These are phyloP conservation scores for Sinelater perroti DNA, from an alignment of 2,888 invertebrate species.

Conservation along the genomic window DNA sequence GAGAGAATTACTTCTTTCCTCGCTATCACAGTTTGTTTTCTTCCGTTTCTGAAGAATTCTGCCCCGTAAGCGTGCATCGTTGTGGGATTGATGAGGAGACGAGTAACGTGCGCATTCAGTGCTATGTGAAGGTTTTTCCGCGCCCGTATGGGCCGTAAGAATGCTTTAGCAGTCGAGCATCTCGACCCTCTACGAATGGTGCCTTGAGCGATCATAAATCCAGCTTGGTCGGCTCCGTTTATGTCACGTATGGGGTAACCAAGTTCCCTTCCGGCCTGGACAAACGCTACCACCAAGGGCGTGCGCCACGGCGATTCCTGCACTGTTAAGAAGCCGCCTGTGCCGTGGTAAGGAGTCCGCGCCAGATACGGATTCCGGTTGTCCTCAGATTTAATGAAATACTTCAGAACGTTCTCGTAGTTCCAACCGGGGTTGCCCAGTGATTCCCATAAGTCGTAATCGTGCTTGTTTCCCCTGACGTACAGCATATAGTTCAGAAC, in stretches of 20 bases:
- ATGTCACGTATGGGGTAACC: conserved; percentile 86
- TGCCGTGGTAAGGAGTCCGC: conserved; percentile 73
- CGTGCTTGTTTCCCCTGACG: conserved; percentile 80
- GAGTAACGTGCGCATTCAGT: conserved; percentile 80
- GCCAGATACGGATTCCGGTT: conserved; percentile 85
- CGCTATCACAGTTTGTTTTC: conserved; percentile 74
- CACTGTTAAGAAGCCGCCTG: conserved; percentile 78
- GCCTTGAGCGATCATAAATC: conserved; percentile 88
- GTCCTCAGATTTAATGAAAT: conserved; percentile 91
- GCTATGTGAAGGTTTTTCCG: conserved; percentile 83
- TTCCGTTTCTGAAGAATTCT: conserved; percentile 79
- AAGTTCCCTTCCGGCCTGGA: conserved; percentile 82
- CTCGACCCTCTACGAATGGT: conserved; percentile 83
- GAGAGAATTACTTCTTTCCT: conserved; percentile 86
- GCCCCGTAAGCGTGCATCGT: conserved; percentile 82
- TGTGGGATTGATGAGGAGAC: conserved; percentile 76
- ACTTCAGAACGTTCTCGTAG: conserved; percentile 82
- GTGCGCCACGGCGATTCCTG: conserved; percentile 88
- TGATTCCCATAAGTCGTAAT: conserved; percentile 90
- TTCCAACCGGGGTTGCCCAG: conserved; percentile 88
- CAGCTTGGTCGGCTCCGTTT: conserved; percentile 81
- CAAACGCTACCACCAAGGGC: conserved; percentile 82
- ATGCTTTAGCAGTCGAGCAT: conserved; percentile 89
- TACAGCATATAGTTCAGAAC: conserved; percentile 92
- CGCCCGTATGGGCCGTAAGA: conserved; percentile 78